Evolutionary conservation across 2,797 vertebrate genomes (phyloP).

Genomic region (Babyrousa celebensis): DNA sequence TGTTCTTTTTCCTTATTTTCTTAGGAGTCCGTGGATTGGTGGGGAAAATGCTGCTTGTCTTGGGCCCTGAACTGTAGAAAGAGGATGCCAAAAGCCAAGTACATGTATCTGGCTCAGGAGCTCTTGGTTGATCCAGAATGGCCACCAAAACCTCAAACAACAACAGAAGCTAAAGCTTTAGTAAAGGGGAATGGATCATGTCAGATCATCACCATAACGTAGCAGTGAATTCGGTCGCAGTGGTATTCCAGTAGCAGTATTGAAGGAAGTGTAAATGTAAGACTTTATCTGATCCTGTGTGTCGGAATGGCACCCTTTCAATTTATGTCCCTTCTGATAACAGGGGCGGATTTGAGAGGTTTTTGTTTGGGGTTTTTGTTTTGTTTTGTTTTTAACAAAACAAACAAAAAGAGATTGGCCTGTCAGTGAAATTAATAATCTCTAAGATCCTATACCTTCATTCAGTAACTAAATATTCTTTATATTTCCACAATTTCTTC

Average conservation of each 20-base stretch:
- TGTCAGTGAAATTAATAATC: conserved; percentile 22
- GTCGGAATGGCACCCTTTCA: conserved; percentile 18
- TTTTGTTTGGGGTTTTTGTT: background rate
- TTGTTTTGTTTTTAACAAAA: background rate
- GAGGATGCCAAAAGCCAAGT: conserved; percentile 96
- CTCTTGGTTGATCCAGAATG: conserved; percentile 97
- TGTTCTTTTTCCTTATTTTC: conserved; percentile 65
- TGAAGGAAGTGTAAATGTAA: conserved; percentile 46
- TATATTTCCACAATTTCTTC: conserved; percentile 49
- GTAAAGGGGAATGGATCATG: conserved; percentile 93
- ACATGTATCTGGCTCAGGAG: conserved; percentile 98
- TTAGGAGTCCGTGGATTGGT: conserved; percentile 93
- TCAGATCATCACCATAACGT: conserved; percentile 94
- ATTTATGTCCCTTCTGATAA: conserved; percentile 14
- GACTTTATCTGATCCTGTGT: conserved; percentile 25
- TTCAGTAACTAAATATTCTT: conserved; percentile 42
- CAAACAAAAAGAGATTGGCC: background rate
- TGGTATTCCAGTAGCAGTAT: conserved; percentile 72
- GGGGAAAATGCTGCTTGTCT: conserved; percentile 91
- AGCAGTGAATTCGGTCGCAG: conserved; percentile 86
- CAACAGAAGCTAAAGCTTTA: conserved; percentile 96
- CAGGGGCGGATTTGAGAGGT: conserved; percentile 31
- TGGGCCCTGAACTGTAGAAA: conserved; percentile 92
- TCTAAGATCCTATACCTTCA: conserved; percentile 60
- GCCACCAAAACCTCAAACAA: conserved; percentile 98